Evolutionary conservation across 1,140 invertebrate genomes (phyloP).

Genomic region (Macrobrachium nipponense): DNA sequence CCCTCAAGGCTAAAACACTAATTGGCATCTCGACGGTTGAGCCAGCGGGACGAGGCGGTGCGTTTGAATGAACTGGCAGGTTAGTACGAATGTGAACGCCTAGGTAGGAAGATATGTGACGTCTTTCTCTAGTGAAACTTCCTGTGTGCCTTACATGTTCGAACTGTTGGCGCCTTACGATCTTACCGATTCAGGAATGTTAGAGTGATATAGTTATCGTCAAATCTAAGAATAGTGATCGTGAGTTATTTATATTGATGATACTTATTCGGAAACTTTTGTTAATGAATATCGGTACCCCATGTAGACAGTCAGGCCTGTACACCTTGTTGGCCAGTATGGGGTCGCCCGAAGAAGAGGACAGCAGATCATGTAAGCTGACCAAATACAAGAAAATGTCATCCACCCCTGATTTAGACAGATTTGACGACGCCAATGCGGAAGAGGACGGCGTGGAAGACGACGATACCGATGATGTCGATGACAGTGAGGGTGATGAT

Average conservation of each 20-base stretch:
- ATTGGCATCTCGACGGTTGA: constrained; percentile 10
- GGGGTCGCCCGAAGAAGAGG: constrained; percentile 46
- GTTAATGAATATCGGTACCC: constrained; percentile 57
- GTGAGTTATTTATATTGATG: constrained; percentile 23
- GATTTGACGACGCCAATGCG: constrained; percentile 34
- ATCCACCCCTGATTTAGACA: constrained; percentile 48
- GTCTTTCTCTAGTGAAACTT: not conserved
- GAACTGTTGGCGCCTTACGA: no score
- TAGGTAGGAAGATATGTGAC: not conserved
- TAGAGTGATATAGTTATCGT: constrained; percentile 1
- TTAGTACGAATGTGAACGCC: constrained; percentile 29
- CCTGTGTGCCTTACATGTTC: no score
- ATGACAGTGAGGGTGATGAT: not conserved
- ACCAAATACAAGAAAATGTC: constrained; percentile 55
- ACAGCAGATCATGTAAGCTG: constrained; percentile 34
- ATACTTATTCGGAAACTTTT: constrained; percentile 47
- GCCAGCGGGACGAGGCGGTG: constrained; percentile 1
- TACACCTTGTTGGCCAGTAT: constrained; percentile 42
- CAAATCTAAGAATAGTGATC: not conserved
- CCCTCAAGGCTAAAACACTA: not conserved
- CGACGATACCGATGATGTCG: constrained; percentile 8
- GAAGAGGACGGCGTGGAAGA: constrained; percentile 3
- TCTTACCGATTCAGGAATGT: not conserved
- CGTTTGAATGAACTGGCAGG: constrained; percentile 24
- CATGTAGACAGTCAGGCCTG: constrained; percentile 57